Conservation (phyloP, 2,888 invertebrate species). For the Therioaphis trifolii region DNA sequence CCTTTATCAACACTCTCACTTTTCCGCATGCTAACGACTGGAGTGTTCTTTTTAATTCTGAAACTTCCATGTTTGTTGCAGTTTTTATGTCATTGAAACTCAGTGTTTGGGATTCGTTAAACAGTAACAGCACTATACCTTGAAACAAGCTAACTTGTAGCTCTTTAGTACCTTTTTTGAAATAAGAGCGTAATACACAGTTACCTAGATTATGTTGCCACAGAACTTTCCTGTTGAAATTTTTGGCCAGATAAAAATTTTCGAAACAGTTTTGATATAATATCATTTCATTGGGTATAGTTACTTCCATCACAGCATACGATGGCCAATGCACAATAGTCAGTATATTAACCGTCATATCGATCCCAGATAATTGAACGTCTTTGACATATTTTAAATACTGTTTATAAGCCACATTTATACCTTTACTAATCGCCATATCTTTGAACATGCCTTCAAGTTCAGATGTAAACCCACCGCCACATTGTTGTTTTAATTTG, state of each 20-base stretch:
- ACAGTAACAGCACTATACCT: constrained; percentile 90
- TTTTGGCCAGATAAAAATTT: constrained; percentile 96
- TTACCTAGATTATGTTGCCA: constrained; percentile 99
- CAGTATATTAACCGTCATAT: constrained; percentile 94
- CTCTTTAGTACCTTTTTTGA: constrained; percentile 90
- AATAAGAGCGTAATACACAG: constrained; percentile 90
- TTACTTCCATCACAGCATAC: constrained; percentile 91
- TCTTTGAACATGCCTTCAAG: constrained; percentile 99
- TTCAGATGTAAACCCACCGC: constrained; percentile 98
- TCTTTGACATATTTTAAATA: constrained; percentile 53
- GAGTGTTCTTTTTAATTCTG: constrained; percentile 91
- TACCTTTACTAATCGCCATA: constrained; percentile 98
- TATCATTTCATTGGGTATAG: constrained; percentile 89
- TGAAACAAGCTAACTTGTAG: constrained; percentile 97
- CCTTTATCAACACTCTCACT: constrained; percentile 89
- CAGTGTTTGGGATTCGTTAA: constrained; percentile 88
- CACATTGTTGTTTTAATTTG: constrained; percentile 99
- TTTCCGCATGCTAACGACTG: constrained; percentile 98
- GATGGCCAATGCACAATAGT: constrained; percentile 99
- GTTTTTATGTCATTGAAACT: constrained; percentile 89
- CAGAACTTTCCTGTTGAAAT: constrained; percentile 96
- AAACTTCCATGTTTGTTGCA: constrained; percentile 93
- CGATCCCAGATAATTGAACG: constrained; percentile 70
- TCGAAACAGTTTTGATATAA: constrained; percentile 95
- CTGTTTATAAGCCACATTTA: constrained; percentile 95